phyloP scores from a whole-genome alignment of 2,113 vertebrate genomes.

The Paramisgurnus dabryanus region DNA sequence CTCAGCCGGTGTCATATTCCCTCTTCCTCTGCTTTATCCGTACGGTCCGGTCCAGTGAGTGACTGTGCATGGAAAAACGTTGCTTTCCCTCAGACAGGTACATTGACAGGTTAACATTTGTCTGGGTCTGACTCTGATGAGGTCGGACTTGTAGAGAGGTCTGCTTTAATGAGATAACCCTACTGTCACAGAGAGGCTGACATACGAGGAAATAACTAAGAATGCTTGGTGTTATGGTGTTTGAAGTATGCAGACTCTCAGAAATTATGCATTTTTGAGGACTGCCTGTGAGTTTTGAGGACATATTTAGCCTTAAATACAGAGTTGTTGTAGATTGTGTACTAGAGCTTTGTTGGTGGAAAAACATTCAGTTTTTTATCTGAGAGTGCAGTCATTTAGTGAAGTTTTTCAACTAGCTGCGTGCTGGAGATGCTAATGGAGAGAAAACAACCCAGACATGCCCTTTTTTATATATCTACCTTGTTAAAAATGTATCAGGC shows the following conservation, averaged over 20 bases:
- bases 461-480: slow-evolving; percentile 31
- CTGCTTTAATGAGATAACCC: slow-evolving; percentile 45
- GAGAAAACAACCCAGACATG: slow-evolving; percentile 44
- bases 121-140: slow-evolving; percentile 32
- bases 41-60: not conserved
- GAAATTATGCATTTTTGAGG: too few species aligned
- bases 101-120: slow-evolving; percentile 33
- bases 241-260: too few species aligned
- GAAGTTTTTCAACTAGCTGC: too few species aligned
- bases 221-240: too few species aligned
- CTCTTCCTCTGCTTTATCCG: not conserved
- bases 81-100: slow-evolving; percentile 6
- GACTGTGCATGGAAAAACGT: not conserved
- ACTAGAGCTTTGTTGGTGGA: too few species aligned
- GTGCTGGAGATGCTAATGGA: slow-evolving; percentile 1
- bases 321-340: not conserved
- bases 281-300: too few species aligned
- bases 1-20: slow-evolving; percentile 6
- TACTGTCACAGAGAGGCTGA: not conserved
- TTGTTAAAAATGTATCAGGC: slow-evolving; percentile 44
- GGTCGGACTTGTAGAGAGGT: slow-evolving; percentile 4
- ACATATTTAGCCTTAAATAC: too few species aligned
- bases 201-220: too few species aligned
- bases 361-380: too few species aligned
- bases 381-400: too few species aligned